Conservation (phyloP, 1,140 invertebrate species). For the Schlechtendalia chinensis region DNA sequence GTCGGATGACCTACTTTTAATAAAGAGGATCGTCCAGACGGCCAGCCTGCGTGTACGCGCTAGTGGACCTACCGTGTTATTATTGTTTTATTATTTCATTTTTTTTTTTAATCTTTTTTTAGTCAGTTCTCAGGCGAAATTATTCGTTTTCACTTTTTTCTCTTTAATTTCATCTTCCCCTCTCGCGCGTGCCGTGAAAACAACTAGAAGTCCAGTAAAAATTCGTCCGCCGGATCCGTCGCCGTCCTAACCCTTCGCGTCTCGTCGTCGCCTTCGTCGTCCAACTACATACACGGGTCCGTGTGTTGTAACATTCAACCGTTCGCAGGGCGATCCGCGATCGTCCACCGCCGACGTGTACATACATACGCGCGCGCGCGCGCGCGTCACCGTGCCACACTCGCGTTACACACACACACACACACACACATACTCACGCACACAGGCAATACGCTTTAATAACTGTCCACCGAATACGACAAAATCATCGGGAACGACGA, state of each 20-base stretch:
- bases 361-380: not conserved
- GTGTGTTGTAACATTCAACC: no score
- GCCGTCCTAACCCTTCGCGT: slow-evolving; percentile 8
- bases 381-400: no score
- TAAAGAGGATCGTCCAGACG: not conserved
- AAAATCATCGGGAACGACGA: no score
- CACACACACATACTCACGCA: not conserved
- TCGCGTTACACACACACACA: no score
- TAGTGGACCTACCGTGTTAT: slow-evolving; percentile 42
- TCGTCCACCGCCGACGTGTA: slow-evolving; percentile 6
- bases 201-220: no score
- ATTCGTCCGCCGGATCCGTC: slow-evolving; percentile 3
- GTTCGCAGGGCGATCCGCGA: no score
- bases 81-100: slow-evolving; percentile 38
- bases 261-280: not conserved
- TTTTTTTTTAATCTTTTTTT: no score
- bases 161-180: not conserved
- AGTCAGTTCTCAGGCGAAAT: not conserved
- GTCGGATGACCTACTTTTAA: slow-evolving; percentile 37
- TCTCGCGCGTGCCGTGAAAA: not conserved
- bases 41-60: slow-evolving; percentile 16
- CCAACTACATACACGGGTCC: not conserved
- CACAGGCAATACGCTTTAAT: no score
- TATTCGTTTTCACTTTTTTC: slow-evolving; percentile 49
- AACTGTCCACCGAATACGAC: no score